Evolutionary conservation across 1,140 invertebrate genomes (phyloP).

Genomic region (Calliopsis andreniformis): DNA sequence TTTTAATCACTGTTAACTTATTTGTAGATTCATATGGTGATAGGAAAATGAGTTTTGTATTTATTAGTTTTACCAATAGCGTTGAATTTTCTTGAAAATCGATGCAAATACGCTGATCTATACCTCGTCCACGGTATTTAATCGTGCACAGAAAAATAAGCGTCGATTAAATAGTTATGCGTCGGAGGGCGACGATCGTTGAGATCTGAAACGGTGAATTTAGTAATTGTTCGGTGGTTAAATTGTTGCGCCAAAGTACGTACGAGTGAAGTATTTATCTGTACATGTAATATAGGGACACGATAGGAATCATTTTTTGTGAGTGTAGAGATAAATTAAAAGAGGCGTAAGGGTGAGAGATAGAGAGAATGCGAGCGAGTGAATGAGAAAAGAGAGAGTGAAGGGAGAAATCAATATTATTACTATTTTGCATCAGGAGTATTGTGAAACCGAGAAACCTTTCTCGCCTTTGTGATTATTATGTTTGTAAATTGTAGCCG

Average conservation of each 20-base stretch:
- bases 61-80: no score
- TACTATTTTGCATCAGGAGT: conserved; percentile 57
- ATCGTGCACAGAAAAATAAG: no score
- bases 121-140: no score
- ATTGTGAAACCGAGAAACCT: conserved; percentile 59
- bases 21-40: no score
- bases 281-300: conserved; percentile 36
- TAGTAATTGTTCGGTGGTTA: conserved; percentile 47
- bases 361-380: background rate
- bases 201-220: conserved; percentile 23
- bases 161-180: no score
- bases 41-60: no score
- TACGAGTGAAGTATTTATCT: conserved; percentile 56
- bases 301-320: conserved; percentile 46
- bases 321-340: conserved; percentile 38
- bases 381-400: background rate
- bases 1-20: no score
- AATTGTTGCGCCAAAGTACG: conserved; percentile 59
- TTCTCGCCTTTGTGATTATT: conserved; percentile 64
- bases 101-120: no score
- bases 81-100: no score
- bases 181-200: conserved; percentile 15
- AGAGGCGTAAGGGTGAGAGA: background rate
- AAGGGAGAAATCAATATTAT: conserved; percentile 50
- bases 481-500: conserved; percentile 66